Evolutionary conservation across 2,113 vertebrate genomes (phyloP), one percentile per base, ranked within the genome.

Genomic region (Cryptoleucopteryx plumbea): DNA sequence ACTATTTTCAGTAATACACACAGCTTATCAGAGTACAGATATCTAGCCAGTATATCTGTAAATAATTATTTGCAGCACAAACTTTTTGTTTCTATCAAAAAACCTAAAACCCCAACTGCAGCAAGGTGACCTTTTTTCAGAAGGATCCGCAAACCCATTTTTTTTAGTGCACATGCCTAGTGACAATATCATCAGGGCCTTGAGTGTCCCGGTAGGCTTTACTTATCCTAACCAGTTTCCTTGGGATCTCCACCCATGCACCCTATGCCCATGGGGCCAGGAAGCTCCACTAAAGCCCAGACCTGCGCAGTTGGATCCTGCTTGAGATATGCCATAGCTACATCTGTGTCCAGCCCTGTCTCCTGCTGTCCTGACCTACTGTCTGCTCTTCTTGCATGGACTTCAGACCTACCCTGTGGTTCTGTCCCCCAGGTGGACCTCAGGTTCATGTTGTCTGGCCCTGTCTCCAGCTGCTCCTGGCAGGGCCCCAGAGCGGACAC

Each of bases 51-150:
- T 21, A 59, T 16, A 56, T 8, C 11, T 9, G 21, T 11, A 36
- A 45, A 53, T 34, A 83, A 50, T 66, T 80, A 12, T 77, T 50
- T 6, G 10, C 18, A 81, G 40, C 8, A 56, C 26, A 78, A 47
- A 63, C 9, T 67, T 81, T 5, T 16, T n/a, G 3, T 23, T 67
- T 48, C n/a, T 52, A 40, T 3, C 27, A 67, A 45, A 43, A 55
- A 55, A 15, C 1, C 0, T 15, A 61, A 65, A 59, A 16, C 3
- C 1, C 6, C 1, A 1, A 32, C 23, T 65, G 17, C 50, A 83
- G 42, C 19, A 87, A 59, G 8, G 8, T 29, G 8, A 84, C 3
- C 4, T 52, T 70, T 74, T 27, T 65, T 72, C 58, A 42, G 5
- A 3, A 78, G 23, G 4, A 25, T 40, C 20, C 1, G 1, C 20